Percentiles rank a stretch among this genome's conserved stretches.
Conservation (phyloP, 2,113 vertebrate species). For the Capricornis sumatraensis region DNA sequence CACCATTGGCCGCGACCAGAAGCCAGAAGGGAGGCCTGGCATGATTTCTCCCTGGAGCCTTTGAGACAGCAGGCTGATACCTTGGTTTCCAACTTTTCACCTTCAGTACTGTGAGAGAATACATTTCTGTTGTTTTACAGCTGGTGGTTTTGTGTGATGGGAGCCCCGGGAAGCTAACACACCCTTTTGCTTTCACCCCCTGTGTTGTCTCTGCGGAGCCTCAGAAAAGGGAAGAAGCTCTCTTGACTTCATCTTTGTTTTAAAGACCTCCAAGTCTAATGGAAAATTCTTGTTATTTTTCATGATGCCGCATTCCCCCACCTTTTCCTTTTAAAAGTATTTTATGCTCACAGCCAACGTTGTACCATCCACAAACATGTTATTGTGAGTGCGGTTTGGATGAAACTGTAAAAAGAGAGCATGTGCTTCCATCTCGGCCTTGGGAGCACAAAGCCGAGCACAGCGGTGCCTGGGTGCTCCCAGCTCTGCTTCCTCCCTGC, state of each 20-base stretch:
- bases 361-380: background rate
- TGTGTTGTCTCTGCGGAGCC: accelerated
- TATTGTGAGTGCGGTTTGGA: background rate
- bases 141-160: background rate
- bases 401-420: background rate
- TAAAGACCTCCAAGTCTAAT: background rate
- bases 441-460: background rate
- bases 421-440: background rate
- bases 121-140: background rate
- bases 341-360: background rate
- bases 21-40: too few relatives aligned
- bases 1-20: accelerated
- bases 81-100: background rate
- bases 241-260: accelerated
- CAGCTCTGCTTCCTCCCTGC: background rate
- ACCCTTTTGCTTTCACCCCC: accelerated
- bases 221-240: accelerated
- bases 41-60: background rate
- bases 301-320: accelerated
- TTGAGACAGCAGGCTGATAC: accelerated
- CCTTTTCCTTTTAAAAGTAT: background rate
- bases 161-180: background rate
- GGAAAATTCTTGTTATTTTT: background rate
- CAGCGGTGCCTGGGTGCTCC: background rate
- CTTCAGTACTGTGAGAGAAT: background rate